Conservation (phyloP, 2,888 invertebrate species). For the Notodonta dromedarius region DNA sequence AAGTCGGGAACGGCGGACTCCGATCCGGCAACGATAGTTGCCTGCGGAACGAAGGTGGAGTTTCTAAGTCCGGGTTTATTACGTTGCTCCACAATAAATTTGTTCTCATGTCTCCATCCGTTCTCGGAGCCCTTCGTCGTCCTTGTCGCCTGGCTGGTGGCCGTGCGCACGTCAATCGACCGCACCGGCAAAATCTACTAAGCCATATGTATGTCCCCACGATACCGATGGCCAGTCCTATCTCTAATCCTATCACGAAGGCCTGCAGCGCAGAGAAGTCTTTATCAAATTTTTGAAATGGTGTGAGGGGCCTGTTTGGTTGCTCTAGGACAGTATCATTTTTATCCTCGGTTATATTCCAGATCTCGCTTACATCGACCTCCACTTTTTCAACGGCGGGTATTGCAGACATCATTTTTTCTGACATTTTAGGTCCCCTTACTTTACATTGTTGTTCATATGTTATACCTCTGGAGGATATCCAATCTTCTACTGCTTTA, state of each 20-base stretch:
- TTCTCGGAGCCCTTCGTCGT: constrained; percentile 46
- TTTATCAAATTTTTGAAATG: constrained; percentile 69
- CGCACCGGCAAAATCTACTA: constrained; percentile 62
- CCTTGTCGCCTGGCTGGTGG: constrained; percentile 54
- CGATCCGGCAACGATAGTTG: constrained; percentile 64
- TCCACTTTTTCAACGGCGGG: constrained; percentile 59
- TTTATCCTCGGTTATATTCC: constrained; percentile 64
- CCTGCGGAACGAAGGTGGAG: constrained; percentile 69
- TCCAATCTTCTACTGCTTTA: constrained; percentile 70
- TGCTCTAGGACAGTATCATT: constrained; percentile 43
- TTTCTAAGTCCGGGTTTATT: constrained; percentile 67
- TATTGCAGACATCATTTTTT: constrained; percentile 82
- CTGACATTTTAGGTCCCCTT: constrained; percentile 78
- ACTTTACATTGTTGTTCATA: constrained; percentile 76
- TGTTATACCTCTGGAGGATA: constrained; percentile 61
- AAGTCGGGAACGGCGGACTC: constrained; percentile 50
- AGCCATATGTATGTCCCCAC: constrained; percentile 76
- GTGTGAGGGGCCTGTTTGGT: constrained; percentile 51
- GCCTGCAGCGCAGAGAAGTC: constrained; percentile 76
- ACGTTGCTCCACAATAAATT: constrained; percentile 70
- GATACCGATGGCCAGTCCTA: constrained; percentile 74
- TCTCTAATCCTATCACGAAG: constrained; percentile 70
- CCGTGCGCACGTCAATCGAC: constrained; percentile 50
- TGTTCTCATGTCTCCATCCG: constrained; percentile 68
- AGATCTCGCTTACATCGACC: constrained; percentile 67